Conservation (phyloP, 2,888 invertebrate species). For the Caenorhabditis afra region DNA sequence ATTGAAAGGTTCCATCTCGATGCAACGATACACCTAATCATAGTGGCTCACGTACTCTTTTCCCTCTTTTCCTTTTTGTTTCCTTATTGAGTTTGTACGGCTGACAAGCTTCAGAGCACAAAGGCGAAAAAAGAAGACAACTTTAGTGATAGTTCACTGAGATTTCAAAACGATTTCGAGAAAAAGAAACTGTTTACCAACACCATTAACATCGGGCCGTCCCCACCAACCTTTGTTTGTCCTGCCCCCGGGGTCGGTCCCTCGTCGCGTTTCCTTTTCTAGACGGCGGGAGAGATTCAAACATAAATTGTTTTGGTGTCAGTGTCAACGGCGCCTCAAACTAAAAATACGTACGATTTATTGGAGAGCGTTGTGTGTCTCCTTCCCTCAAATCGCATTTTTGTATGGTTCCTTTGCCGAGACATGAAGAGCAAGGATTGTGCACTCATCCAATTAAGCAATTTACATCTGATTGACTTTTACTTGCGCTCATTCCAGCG, state of each 20-base stretch:
- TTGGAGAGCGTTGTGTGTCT: not conserved
- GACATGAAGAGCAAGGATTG: slow-evolving; percentile 22
- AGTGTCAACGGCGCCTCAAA: not conserved
- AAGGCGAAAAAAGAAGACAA: too few species aligned
- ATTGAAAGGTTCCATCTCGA: slow-evolving; percentile 34
- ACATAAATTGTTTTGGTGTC: slow-evolving; percentile 19
- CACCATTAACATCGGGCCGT: not conserved
- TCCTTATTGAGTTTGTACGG: slow-evolving; percentile 42
- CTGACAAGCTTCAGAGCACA: not conserved
- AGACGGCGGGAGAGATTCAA: slow-evolving; percentile 1
- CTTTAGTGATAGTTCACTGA: slow-evolving; percentile 6
- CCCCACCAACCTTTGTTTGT: not conserved
- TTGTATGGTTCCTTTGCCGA: slow-evolving; percentile 6
- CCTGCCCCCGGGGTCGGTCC: not conserved
- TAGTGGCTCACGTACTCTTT: slow-evolving; percentile 31
- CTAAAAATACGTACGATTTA: slow-evolving; percentile 18
- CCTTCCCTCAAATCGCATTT: slow-evolving; percentile 5
- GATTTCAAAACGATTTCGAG: not conserved
- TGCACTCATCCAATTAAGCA: slow-evolving; percentile 53
- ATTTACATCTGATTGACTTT: slow-evolving; percentile 50
- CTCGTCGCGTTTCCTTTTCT: not conserved
- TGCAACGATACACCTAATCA: slow-evolving; percentile 57
- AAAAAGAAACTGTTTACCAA: not conserved
- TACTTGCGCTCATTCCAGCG: slow-evolving; percentile 9
- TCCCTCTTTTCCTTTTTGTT: slow-evolving; percentile 28